These are phyloP conservation scores for Mylabris sibirica DNA, from an alignment of 2,888 invertebrate species.

Conservation along the genomic window DNA sequence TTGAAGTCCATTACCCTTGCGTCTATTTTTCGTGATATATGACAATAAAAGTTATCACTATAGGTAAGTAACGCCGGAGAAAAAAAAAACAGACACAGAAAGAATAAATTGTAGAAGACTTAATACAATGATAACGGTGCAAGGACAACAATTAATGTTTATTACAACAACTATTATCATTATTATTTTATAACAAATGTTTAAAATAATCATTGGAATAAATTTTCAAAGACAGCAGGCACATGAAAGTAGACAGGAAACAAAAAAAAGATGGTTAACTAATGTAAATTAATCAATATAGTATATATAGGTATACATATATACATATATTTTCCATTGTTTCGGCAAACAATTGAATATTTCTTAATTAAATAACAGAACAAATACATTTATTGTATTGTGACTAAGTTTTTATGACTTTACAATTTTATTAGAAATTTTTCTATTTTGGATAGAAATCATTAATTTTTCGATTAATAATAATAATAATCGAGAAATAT, in stretches of 20 bases:
- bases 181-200: too few relatives aligned
- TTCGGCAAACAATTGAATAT: conserved; percentile 7
- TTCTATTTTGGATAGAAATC: not conserved
- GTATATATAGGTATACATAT: too few relatives aligned
- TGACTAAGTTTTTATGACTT: not conserved
- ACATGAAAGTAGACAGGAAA: not conserved
- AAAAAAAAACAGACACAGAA: not conserved
- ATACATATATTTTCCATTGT: not conserved
- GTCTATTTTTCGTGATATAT: too few relatives aligned
- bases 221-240: too few relatives aligned
- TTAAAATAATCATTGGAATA: too few relatives aligned
- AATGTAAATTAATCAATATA: conserved; percentile 3
- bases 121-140: too few relatives aligned
- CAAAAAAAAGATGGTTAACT: not conserved
- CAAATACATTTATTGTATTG: not conserved
- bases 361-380: conserved; percentile 8
- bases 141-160: too few relatives aligned
- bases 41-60: too few relatives aligned
- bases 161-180: too few relatives aligned
- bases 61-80: too few relatives aligned
- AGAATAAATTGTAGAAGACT: not conserved
- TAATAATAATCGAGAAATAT: not conserved
- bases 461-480: conserved; percentile 10
- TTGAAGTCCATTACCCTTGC: too few relatives aligned
- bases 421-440: not conserved